Percentiles rank a stretch among this genome's conserved stretches.
Evolutionary conservation across 30 jellyfish, hydroid and myxozoan species (phyloP).

Genomic region (Hydractinia symbiolongicarpus): DNA sequence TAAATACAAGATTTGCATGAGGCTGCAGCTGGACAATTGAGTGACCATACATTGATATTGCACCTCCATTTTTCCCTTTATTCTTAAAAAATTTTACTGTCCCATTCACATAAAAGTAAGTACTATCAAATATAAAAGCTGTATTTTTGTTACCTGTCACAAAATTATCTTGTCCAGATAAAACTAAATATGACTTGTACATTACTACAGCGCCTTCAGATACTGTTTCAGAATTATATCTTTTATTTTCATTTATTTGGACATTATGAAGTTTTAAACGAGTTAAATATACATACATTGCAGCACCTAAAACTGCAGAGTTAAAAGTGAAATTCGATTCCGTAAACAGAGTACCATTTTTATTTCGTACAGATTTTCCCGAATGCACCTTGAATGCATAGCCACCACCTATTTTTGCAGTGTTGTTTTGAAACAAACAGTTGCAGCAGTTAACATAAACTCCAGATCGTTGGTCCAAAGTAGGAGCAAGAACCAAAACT

Average conservation of each 20-base stretch:
- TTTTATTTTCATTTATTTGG: not conserved
- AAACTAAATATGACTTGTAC: not conserved
- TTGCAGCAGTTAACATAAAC: not conserved
- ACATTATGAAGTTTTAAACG: not conserved
- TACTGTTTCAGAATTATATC: not conserved
- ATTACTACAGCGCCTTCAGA: constrained; percentile 5
- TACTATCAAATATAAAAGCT: constrained; percentile 15
- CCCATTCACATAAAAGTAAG: not conserved
- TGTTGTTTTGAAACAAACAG: not conserved
- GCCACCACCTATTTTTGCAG: constrained; percentile 24
- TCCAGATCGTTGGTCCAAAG: not conserved
- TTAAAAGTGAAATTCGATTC: not conserved
- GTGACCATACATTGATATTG: constrained; percentile 21
- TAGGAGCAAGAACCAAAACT: not conserved
- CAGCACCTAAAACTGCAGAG: constrained; percentile 11
- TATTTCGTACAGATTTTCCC: not conserved
- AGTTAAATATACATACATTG: not conserved
- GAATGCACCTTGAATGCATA: not conserved
- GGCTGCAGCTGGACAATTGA: not conserved
- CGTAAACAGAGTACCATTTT: not conserved
- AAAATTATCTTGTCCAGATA: constrained; percentile 6
- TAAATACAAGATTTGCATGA: not conserved
- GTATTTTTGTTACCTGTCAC: not conserved
- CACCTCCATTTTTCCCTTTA: constrained; percentile 30
- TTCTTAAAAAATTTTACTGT: constrained; percentile 1